A percentile compares a stretch with the other conserved stretches of the same genome.
These are phyloP conservation scores for Cheirogaleus medius DNA, from an alignment of 2,113 vertebrate genomes.

Conservation along the genomic window DNA sequence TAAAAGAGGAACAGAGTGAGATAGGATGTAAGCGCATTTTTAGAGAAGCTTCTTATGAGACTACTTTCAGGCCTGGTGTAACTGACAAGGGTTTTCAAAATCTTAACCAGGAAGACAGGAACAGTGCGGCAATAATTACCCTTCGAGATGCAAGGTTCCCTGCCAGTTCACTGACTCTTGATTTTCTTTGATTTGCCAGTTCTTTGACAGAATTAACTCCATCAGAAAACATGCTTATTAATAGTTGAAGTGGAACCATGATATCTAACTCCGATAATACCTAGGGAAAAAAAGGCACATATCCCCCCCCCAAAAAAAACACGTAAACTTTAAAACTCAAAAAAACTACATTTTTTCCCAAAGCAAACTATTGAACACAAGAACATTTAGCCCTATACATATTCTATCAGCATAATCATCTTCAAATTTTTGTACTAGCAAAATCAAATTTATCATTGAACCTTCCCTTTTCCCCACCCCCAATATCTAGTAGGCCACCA, in stretches of 20 bases:
- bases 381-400: neutral
- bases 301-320: neutral
- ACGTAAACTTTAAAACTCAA: slow-evolving; percentile 58
- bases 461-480: neutral
- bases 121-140: slow-evolving; percentile 85
- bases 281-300: slow-evolving; percentile 81
- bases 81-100: slow-evolving; percentile 33
- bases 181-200: slow-evolving; percentile 96
- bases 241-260: slow-evolving; percentile 95
- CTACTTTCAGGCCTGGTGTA: neutral
- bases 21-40: slow-evolving; percentile 14
- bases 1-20: slow-evolving; percentile 2
- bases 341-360: neutral
- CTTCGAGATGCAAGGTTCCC: slow-evolving; percentile 92
- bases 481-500: neutral
- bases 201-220: slow-evolving; percentile 99
- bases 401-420: neutral
- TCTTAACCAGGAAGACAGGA: slow-evolving; percentile 36
- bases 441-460: neutral
- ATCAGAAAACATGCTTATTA: slow-evolving; percentile 99
- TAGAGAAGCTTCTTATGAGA: slow-evolving; percentile 2
- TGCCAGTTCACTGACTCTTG: slow-evolving; percentile 89
- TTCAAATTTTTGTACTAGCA: neutral
- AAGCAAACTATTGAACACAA: neutral
- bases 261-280: slow-evolving; percentile 98